A percentile compares a stretch with the other conserved stretches of the same genome.
Conservation (phyloP, 2,113 vertebrate species). For the Phoenicopterus ruber region DNA sequence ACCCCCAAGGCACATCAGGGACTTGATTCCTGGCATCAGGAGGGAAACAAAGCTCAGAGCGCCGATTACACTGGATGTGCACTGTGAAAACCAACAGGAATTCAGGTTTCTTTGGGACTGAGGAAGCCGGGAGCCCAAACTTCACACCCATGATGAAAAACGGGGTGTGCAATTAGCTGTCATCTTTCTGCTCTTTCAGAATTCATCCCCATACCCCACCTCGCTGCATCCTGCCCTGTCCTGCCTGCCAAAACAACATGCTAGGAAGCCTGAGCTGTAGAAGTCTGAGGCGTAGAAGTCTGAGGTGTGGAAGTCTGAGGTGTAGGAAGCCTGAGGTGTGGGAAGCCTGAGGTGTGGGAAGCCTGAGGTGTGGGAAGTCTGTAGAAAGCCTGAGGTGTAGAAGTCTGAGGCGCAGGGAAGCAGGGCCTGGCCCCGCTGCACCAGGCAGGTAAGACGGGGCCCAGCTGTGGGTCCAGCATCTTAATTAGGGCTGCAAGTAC, state of each 20-base stretch:
- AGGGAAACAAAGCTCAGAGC: background rate
- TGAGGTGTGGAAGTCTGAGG: background rate
- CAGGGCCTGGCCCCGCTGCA: too few species aligned
- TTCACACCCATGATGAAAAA: background rate
- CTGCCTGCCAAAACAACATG: background rate
- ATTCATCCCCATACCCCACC: background rate
- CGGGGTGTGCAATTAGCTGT: rapidly evolving
- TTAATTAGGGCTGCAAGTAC: background rate
- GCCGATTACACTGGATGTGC: rapidly evolving
- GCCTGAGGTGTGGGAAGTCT: too few species aligned
- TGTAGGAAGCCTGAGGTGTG: background rate
- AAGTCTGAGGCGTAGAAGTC: background rate
- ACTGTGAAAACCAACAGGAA: background rate
- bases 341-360: background rate
- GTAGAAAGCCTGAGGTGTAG: background rate
- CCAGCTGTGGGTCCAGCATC: too few species aligned
- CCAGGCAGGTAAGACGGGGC: background rate
- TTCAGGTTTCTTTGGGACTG: background rate
- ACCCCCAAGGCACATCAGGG: background rate
- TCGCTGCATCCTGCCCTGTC: background rate
- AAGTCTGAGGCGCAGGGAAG: background rate
- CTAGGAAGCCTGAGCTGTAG: background rate
- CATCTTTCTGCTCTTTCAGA: background rate
- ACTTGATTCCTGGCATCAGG: rapidly evolving
- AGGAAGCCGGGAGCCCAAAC: background rate